Evolutionary conservation across 1,140 invertebrate species (phyloP), one percentile per base, ranked within the genome.

Genomic region (Zelostemma sp.): DNA sequence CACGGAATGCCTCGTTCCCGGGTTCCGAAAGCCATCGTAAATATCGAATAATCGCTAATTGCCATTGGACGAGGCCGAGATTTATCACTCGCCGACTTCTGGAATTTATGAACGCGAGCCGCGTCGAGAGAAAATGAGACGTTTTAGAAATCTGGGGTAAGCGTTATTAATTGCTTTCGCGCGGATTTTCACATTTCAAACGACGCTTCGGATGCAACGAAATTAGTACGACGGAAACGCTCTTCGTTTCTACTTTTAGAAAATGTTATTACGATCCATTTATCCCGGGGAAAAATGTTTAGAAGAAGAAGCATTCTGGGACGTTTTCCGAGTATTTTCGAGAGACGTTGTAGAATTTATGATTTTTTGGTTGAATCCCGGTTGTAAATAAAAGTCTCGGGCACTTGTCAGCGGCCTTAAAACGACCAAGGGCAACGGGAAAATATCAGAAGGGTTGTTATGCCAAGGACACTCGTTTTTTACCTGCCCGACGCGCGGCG

Each of bases 1-100:
- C 64, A 62, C 64, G 61, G 68, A 68, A 60, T 31, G 56, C 55
- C 35, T 28, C 40, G 45, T 45, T 59, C 62, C 65, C 56, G 51
- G 61, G 64, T 72, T 68, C 65, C 51, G 64, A 72, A 72, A 72
- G 60, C 64, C 57, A 68, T 72, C 64, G 47, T 65, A 65, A 68
- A 72, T 66, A 72, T 59, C 49, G 16, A 62, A 68, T 66, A 65
- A 66, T 72, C 55, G n/a, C 58, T 72, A 68, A 68, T 72, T 68
- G 43, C 40, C 50, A 62, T 65, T 62, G 61, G 57, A 72, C 53
- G 53, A 65, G 46, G 51, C 47, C 49, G 31, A 48, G 54, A 72
- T 67, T 67, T 64, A 72, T 64, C 21, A 51, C 46, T 17, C 46
- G 16, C 35, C 35, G 16, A 61, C 53, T 61, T 56, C 43, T 58